Evolutionary conservation across 2,113 vertebrate genomes (phyloP).

Genomic region (Trichechus manatus): DNA sequence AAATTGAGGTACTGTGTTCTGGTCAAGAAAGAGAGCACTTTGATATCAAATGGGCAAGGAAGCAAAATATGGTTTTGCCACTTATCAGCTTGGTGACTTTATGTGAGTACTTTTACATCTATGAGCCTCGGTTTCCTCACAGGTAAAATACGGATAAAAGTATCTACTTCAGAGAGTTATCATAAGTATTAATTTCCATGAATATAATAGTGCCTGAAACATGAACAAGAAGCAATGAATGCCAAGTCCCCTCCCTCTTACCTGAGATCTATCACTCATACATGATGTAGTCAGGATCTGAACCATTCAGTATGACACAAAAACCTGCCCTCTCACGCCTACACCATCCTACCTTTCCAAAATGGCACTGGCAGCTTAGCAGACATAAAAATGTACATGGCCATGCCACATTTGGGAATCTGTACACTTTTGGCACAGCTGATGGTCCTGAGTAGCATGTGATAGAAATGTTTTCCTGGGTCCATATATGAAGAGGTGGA

Average conservation of each 20-base stretch:
- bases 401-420: fast-evolving
- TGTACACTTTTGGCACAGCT: neutral
- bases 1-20: neutral
- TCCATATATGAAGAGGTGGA: neutral
- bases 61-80: neutral
- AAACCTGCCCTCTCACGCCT: neutral
- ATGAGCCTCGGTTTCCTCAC: too few relatives aligned
- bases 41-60: too few relatives aligned
- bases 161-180: too few relatives aligned
- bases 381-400: neutral
- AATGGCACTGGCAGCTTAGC: neutral
- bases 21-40: neutral
- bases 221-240: neutral
- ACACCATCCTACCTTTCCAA: neutral
- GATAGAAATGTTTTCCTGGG: neutral
- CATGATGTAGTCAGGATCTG: neutral
- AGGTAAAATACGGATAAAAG: too few relatives aligned
- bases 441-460: too few relatives aligned
- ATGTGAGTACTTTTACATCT: neutral
- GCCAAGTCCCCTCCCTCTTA: neutral
- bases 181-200: too few relatives aligned
- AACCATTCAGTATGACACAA: neutral
- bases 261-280: neutral
- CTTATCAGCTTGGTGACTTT: neutral
- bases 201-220: neutral